Evolutionary conservation across 2,113 vertebrate species (phyloP), one percentile per base, ranked within the genome.

Genomic region (Origma solitaria): DNA sequence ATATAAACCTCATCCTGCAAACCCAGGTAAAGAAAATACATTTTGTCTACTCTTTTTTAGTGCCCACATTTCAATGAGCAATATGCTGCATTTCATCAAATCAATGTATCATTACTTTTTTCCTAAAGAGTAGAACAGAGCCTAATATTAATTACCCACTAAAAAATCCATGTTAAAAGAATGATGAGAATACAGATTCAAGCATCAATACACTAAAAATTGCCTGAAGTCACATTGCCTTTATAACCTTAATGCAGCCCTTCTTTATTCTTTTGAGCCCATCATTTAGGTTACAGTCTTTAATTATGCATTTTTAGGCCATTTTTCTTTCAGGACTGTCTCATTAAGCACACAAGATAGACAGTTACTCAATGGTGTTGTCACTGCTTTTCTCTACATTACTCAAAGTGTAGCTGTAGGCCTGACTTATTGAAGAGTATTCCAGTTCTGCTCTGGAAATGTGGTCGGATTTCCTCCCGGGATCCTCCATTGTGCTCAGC

Each of bases 401-500:
- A 33, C 61, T 87, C 28, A 11, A 23, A 44, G 47, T 73, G 35
- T 53, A 65, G n/a, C 84, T 78, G 38, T 47, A 62, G 69, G 45
- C 69, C 64, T 82, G 64, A 33, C n/a, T 70, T 79, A 64, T 5
- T 71, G 79, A 71, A 38, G 61, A 75, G 24, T 25, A 35, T 68
- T 71, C 44, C 65, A 58, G 65, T 47, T 38, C 56, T 78, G 47
- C 40, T 79, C 56, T 50, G 38, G 33, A 88, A 88, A 62, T 68
- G 49, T 7, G 16, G 44, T 24, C 0, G 0, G 31, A 70, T 85
- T 82, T 94, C 56, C 33, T 85, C 53, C 47, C 0, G 0, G 65
- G 65, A 70, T 47, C 25, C 56, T 66, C 54, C 42, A 16, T 7
- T 45, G 50, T 42, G 45, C 45, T 70, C n/a, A 61, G 50, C 44